Conservation (phyloP, 2,113 vertebrate species). For the Rhabdornis inornatus region DNA sequence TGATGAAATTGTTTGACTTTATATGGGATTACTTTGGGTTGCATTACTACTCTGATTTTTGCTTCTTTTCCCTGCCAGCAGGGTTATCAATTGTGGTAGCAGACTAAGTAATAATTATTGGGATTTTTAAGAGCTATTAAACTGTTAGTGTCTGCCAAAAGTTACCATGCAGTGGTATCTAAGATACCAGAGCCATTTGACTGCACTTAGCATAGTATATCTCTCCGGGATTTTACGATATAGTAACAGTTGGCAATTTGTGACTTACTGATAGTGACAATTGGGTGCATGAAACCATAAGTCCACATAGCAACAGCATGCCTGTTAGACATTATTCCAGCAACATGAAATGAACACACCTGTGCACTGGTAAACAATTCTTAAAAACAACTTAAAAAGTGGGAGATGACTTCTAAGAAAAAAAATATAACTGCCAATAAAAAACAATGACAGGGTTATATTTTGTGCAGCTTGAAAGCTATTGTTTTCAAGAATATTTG, state of each 20-base stretch:
- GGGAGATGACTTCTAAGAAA: not conserved
- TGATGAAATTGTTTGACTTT: not conserved
- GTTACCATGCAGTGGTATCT: not conserved
- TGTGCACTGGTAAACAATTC: not conserved
- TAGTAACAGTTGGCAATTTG: conserved; percentile 2
- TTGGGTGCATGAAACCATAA: not conserved
- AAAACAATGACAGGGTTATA: not conserved
- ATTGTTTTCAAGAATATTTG: not conserved
- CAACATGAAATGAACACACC: not conserved
- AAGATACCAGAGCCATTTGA: not conserved
- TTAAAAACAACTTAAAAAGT: not conserved
- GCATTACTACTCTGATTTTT: not conserved
- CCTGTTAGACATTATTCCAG: not conserved
- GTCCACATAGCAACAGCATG: not conserved
- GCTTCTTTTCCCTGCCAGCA: not conserved
- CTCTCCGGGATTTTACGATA: not conserved
- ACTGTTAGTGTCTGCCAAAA: not conserved
- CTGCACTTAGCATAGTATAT: not conserved
- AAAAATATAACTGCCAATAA: not conserved
- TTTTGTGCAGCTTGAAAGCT: not conserved
- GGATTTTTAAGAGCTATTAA: conserved; percentile 17
- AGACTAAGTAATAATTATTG: conserved; percentile 5
- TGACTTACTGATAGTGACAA: not conserved
- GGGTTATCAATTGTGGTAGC: not conserved
- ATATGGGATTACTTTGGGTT: not conserved